These are phyloP conservation scores for Sterna hirundo DNA, from an alignment of 2,113 vertebrate genomes.

Conservation along the genomic window DNA sequence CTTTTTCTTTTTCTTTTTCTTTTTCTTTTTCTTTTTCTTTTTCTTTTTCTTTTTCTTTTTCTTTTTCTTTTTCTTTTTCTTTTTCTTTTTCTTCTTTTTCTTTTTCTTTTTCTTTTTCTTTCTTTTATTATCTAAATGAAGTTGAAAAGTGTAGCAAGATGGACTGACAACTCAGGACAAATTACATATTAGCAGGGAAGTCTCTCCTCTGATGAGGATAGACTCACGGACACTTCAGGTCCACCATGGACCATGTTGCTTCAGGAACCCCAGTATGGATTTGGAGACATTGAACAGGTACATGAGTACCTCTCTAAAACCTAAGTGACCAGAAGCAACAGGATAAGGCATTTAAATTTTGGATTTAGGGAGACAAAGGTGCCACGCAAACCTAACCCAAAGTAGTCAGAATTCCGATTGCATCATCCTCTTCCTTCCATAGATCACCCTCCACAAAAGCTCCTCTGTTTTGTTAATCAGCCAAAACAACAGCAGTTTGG, in stretches of 20 bases:
- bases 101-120: not conserved
- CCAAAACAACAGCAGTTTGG: not conserved
- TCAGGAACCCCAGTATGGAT: not conserved
- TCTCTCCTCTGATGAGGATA: not conserved
- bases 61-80: too few species aligned
- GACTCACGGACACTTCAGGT: not conserved
- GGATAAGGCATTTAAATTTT: not conserved
- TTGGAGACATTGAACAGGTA: not conserved
- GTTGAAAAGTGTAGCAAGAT: not conserved
- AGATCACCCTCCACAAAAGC: not conserved
- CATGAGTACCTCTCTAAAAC: not conserved
- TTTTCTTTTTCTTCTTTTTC: too few species aligned
- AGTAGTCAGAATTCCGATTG: not conserved
- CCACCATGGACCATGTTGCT: not conserved
- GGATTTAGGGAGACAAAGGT: not conserved
- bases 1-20: too few species aligned
- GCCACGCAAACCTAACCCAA: not conserved
- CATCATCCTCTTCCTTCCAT: fast-evolving
- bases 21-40: too few species aligned
- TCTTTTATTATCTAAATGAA: not conserved
- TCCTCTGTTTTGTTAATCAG: not conserved
- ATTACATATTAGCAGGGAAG: not conserved
- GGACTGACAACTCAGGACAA: not conserved
- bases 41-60: too few species aligned
- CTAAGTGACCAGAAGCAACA: not conserved